Evolutionary conservation across 2,113 vertebrate genomes (phyloP).

Genomic region (Cavia porcellus): DNA sequence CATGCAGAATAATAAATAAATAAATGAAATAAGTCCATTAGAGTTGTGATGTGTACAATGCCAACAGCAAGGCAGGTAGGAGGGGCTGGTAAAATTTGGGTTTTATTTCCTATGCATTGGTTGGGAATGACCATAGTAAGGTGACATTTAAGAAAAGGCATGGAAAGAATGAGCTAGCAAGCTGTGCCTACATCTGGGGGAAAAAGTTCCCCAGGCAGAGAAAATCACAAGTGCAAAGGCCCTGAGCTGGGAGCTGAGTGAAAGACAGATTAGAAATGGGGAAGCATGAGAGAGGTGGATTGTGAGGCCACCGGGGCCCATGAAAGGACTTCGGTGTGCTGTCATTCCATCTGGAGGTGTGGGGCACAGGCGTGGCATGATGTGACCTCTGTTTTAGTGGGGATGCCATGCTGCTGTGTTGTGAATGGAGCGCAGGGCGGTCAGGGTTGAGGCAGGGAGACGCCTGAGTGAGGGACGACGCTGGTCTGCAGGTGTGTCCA

Average conservation of each 20-base stretch:
- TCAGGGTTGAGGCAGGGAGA: background rate
- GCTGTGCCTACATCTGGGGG: background rate
- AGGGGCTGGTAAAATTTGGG: background rate
- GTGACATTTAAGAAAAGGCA: background rate
- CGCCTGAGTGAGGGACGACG: background rate
- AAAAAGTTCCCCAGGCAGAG: background rate
- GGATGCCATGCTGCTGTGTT: background rate
- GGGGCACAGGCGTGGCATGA: background rate
- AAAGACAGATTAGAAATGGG: background rate
- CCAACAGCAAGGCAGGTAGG: background rate
- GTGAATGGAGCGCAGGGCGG: background rate
- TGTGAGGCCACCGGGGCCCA: background rate
- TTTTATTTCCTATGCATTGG: background rate
- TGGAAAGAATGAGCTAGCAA: background rate
- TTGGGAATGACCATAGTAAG: background rate
- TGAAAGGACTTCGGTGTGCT: too few species aligned
- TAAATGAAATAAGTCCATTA: background rate
- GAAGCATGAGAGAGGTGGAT: fast-evolving
- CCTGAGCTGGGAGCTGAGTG: background rate
- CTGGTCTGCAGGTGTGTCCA: background rate
- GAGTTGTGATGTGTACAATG: too few species aligned
- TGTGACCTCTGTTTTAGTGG: background rate
- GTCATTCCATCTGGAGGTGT: background rate
- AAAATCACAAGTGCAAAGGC: background rate
- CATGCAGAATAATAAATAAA: background rate